Base-by-base conservation (phyloP, 2,888 invertebrate genomes). In the Aspidiotus destructor region DNA sequence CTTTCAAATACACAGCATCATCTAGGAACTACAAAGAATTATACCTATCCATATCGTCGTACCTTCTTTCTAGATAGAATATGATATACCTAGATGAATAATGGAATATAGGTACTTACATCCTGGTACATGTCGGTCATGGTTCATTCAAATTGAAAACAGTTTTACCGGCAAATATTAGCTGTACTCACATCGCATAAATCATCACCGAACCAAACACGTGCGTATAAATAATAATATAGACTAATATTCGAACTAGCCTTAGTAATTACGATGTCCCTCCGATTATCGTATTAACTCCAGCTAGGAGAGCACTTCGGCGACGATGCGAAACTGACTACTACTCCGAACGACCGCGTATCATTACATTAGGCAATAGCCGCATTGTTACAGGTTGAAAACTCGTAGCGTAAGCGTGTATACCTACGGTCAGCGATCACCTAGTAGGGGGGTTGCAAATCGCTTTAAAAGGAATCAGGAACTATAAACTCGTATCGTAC, bases 121-220 rank as follows among this genome's bases (percentile, higher is more conserved):
- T 67, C 67, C 60, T 67, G 67, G 17, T 55, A 67, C 67, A 67
- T 67, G 60, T 67, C 67, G 13, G 67, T 67, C 67, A 67, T 67
- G 58, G 40, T 67, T 67, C 11, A 15, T 42, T 28, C 40, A 48
- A 60, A 42, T 13, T n/a, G 57, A 63, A n/a, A 57, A 54, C 42
- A 65, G 54, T 54, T 54, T 17, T 57, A 55, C 58, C 67, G 28
- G 60, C 44, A 67, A n/a, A 41, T 28, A 28, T 28, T 28, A 28
- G 28, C 28, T 28, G 10, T 65, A 17, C 58, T 67, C 67, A 67
- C 67, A 67, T 67, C 60, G 48, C 67, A 60, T 60, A 48, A 48
- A 28, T 58, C n/a, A 10, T 28, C 16, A 11, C 28, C 13, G 28
- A 17, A 58, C 58, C 8, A 28, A 28, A 17, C 8, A 17, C 13